Base-by-base conservation (phyloP, 2,888 invertebrate genomes). In the Flexamia atlantica region DNA sequence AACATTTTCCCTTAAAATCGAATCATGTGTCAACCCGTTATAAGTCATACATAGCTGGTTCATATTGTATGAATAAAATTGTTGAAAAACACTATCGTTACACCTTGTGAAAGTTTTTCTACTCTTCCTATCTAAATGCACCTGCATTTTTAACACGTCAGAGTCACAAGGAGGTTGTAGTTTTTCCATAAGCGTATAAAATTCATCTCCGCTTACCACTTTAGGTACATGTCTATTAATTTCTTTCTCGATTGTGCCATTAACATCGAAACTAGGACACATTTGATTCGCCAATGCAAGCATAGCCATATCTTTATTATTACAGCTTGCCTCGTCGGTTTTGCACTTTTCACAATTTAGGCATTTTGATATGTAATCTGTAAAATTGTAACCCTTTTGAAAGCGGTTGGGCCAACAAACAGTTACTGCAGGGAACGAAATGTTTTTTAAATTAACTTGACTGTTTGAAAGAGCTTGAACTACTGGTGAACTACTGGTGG, bases 381-480 rank as follows among this genome's bases (percentile, higher is more conserved):
- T 25, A 28, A 64, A 28, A 64, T 28, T 17, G 64, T 64, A 28
- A 17, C 14, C 28, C 30, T 17, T 1, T 1, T 64, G 28, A 3
- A 64, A 64, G 64, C 14, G 9, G 12, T 12, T 7, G 4, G 64
- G 64, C 25, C 64, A 30, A 64, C 64, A 64, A 20, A 64, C 2
- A 5, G 64, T 64, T 14, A 64, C 12, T 0, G 64, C 64, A 7
- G 64, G 64, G 12, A 64, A 64, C 3, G 64, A 28, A 20, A 28
- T 64, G 28, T 64, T 14, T 9, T 64, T 30, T 1, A 64, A 12
- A 17, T 30, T 5, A 28, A 64, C 64, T 64, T 64, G 64, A 17
- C 5, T 64, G 64, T 64, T 64, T 14, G 64, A 28, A 64, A 17
- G 9, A n/a, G 64, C 64, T 14, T 64, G 64, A 17, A 64, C 64